Evolutionary conservation across 2,797 vertebrate species (phyloP), one percentile per base, ranked within the genome.

Genomic region (Hylomyscus alleni): DNA sequence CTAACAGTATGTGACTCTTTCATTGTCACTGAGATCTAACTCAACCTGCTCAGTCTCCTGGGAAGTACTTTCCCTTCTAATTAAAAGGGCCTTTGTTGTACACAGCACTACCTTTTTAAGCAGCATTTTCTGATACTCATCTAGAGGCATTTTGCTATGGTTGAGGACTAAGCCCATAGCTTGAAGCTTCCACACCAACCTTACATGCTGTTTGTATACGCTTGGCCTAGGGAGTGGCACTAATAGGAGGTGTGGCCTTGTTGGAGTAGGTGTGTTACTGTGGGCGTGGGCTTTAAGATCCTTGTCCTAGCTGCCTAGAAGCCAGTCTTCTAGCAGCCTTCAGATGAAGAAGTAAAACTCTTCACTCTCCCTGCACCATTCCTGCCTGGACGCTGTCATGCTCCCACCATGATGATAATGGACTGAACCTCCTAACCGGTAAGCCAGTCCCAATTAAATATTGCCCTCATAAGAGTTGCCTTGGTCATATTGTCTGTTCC

Each of bases 141-240:
- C 2, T 56, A 31, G 29, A 6, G 75, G 31, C 40, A 40, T 69
- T 92, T 81, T 95, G 50, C 67, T 94, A 1, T 10, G 13, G 84
- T 80, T 65, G 26, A 77, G 40, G 58, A 40, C 34, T 65, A 67
- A 93, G 24, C 10, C 29, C 89, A 50, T 92, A 93, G 24, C 73
- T 86, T 91, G 73, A 89, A 92, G 26, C 12, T n/a, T 88, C 83
- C 87, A 92, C 34, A 50, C 29, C 44, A 87, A 89, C 2, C 17
- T 86, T 10, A 0, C 24, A 19, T 37, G 3, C 69, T 22, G 8
- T 37, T 37, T 37, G n/a, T 11, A 10, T 37, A 20, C 4, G n/a
- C 69, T 72, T 20, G 9, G n/a, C n/a, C n/a, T 19, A 72, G 69
- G 69, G 19, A 37, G 19, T 72, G n/a, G 8, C 69, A 20, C 69